These are phyloP conservation scores for Labeo rohita DNA, from an alignment of 2,113 vertebrate species.

Conservation along the genomic window DNA sequence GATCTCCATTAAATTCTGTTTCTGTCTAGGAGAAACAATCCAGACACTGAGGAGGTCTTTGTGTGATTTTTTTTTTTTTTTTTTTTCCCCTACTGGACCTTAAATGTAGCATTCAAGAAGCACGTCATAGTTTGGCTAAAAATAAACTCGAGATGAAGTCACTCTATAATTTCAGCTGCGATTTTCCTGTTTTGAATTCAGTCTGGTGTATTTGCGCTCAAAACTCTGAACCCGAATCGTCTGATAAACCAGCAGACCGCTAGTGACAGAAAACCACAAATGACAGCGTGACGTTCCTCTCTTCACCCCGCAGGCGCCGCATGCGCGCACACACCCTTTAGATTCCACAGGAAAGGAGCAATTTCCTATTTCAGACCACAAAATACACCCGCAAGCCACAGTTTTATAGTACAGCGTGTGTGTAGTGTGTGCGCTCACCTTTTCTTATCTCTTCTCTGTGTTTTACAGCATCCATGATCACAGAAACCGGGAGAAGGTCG, in stretches of 20 bases:
- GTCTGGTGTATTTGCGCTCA: neutral
- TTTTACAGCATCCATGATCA: conserved; percentile 89
- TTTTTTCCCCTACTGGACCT: neutral
- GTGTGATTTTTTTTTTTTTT: too few relatives aligned
- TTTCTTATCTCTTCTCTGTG: conserved; percentile 59
- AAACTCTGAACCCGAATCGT: conserved; percentile 64
- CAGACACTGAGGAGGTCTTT: neutral
- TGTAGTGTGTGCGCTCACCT: neutral
- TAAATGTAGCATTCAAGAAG: neutral
- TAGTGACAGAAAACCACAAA: conserved; percentile 63
- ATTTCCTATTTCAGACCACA: conserved; percentile 79
- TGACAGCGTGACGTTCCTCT: conserved; percentile 23
- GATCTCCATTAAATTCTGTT: neutral
- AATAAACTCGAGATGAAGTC: conserved; percentile 17
- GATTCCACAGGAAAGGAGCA: conserved; percentile 74
- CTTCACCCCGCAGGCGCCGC: conserved; percentile 46
- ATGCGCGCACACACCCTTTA: conserved; percentile 64
- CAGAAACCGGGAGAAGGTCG: conserved; percentile 91
- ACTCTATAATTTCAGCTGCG: conserved; percentile 8
- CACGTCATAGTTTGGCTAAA: conserved; percentile 7
- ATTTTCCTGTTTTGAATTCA: neutral
- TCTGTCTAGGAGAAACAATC: neutral
- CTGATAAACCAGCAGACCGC: conserved; percentile 66
- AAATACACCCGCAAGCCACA: conserved; percentile 60
- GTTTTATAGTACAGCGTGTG: conserved; percentile 16